phyloP scores from a whole-genome alignment of 2,113 vertebrate genomes.

The Ammodytes dubius region DNA sequence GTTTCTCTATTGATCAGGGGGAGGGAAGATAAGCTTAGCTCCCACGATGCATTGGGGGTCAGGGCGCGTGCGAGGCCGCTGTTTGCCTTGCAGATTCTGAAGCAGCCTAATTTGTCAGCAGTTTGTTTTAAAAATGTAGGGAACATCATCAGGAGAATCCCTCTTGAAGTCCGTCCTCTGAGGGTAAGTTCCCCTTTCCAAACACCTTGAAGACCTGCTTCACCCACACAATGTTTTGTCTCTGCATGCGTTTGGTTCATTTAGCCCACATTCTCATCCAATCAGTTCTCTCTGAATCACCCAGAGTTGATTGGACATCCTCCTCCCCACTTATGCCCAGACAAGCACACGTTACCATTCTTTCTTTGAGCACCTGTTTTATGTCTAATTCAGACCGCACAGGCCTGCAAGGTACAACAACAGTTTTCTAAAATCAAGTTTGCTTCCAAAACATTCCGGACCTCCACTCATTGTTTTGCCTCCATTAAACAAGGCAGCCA shows the following conservation, averaged over 20 bases:
- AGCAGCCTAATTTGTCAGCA: constrained; percentile 71
- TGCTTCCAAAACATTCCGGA: constrained; percentile 40
- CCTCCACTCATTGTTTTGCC: constrained; percentile 41
- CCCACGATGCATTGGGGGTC: constrained; percentile 69
- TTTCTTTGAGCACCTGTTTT: constrained; percentile 35
- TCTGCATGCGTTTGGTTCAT: constrained; percentile 57
- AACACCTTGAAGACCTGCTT: constrained; percentile 78
- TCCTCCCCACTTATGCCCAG: constrained; percentile 12
- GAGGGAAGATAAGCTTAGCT: constrained; percentile 59
- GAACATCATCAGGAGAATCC: constrained; percentile 39
- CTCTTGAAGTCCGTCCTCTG: constrained; percentile 43
- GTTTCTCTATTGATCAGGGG: constrained; percentile 58
- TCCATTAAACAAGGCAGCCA: constrained; percentile 30
- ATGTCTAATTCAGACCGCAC: constrained; percentile 40
- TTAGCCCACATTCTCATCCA: constrained; percentile 28
- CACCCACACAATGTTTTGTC: constrained; percentile 50
- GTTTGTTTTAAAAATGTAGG: constrained; percentile 62
- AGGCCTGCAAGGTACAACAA: constrained; percentile 33
- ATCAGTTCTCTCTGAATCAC: constrained; percentile 29
- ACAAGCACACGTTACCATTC: constrained; percentile 34
- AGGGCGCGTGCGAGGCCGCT: constrained; percentile 69
- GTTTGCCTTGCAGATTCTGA: constrained; percentile 66
- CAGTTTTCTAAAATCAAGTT: constrained; percentile 60
- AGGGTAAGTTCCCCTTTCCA: constrained; percentile 38
- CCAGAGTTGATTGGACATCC: constrained; percentile 37